Percentiles rank a stretch among this genome's conserved stretches.
Conservation (phyloP, 2,797 vertebrate genomes). For the Galago senegalensis region DNA sequence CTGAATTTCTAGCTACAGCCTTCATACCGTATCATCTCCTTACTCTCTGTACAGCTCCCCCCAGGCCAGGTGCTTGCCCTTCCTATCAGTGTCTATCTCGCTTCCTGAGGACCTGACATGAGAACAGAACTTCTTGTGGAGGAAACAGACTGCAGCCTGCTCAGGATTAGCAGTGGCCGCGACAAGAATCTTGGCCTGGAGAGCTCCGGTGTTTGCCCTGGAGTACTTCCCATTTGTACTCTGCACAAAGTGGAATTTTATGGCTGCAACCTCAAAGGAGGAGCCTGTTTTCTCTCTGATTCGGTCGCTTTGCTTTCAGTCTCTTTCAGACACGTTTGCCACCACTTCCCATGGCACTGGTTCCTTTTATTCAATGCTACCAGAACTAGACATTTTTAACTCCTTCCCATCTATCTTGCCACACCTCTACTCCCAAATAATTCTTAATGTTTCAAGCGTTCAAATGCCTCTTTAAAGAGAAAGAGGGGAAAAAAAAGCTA, state of each 20-base stretch:
- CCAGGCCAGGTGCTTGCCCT: not conserved
- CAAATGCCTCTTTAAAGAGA: not conserved
- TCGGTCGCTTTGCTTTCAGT: not conserved
- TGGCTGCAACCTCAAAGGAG: not conserved
- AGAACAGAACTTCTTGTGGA: not conserved
- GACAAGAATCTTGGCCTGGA: not conserved
- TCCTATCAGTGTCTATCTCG: not conserved
- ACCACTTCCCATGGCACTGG: not conserved
- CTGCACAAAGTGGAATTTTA: not conserved
- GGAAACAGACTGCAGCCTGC: not conserved
- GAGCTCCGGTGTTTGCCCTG: fast-evolving
- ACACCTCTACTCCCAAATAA: not conserved
- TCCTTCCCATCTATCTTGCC: not conserved
- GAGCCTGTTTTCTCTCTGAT: not conserved
- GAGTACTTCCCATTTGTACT: fast-evolving
- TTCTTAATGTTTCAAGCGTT: not conserved
- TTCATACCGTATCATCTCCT: not conserved
- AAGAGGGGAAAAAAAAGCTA: not conserved
- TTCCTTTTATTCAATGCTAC: not conserved
- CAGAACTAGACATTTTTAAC: slow-evolving; percentile 14
- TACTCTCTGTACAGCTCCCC: not conserved
- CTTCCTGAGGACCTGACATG: not conserved
- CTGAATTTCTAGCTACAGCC: not conserved
- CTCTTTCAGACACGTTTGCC: not conserved
- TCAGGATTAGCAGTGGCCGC: not conserved